Percentiles rank a stretch among this genome's conserved stretches.
Evolutionary conservation across 2,888 invertebrate species (phyloP).

Genomic region (Athalia rosae): DNA sequence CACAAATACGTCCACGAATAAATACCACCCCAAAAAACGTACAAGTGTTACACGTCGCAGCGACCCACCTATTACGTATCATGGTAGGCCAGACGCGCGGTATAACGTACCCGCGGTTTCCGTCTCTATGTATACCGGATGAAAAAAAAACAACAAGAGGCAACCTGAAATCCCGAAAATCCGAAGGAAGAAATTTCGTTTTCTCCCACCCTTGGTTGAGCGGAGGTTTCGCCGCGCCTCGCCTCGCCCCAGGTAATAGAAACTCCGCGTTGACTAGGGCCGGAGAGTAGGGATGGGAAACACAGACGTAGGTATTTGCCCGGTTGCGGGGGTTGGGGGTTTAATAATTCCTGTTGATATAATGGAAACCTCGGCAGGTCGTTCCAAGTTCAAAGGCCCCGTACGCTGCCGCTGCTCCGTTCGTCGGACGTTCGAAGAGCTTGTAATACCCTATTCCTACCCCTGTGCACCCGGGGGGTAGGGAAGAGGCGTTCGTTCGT

Average conservation of each 20-base stretch:
- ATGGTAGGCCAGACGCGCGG: no score
- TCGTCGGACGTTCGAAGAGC: no score
- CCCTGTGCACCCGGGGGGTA: neutral
- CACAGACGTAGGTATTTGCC: neutral
- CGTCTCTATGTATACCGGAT: no score
- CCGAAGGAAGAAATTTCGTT: no score
- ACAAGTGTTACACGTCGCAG: no score
- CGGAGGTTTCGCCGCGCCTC: neutral
- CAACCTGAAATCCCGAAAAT: no score
- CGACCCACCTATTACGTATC: no score
- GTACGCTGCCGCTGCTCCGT: neutral
- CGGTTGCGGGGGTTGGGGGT: neutral
- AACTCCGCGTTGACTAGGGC: neutral
- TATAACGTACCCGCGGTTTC: no score
- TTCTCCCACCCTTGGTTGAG: no score
- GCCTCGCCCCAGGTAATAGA: neutral
- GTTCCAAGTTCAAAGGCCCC: conserved; percentile 36
- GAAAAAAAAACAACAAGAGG: no score
- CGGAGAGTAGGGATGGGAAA: neutral
- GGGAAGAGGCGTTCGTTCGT: neutral
- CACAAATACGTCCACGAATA: neutral
- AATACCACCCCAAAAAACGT: no score
- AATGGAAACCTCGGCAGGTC: conserved; percentile 3
- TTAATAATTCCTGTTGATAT: conserved; percentile 16
- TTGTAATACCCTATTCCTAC: no score